Conservation (phyloP, 2,113 vertebrate species). For the Castor canadensis region DNA sequence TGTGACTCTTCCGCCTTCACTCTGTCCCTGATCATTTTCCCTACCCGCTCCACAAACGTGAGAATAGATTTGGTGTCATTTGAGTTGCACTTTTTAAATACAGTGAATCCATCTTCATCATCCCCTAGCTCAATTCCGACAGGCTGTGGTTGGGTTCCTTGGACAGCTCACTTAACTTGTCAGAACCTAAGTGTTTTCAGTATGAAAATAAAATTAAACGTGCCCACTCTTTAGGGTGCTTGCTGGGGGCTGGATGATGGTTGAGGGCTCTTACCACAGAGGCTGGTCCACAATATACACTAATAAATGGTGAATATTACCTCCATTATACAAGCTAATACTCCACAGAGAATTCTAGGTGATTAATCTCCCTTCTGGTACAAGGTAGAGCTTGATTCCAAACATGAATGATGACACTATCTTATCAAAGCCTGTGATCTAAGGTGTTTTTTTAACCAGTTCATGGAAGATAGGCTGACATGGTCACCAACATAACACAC, state of each 20-base stretch:
- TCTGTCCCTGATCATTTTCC: neutral
- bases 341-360: neutral
- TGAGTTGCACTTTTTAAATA: neutral
- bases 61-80: neutral
- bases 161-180: neutral
- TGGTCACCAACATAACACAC: neutral
- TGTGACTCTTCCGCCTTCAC: no score
- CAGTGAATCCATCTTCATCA: neutral
- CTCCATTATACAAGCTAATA: neutral
- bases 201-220: neutral
- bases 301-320: neutral
- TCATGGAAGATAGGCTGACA: neutral
- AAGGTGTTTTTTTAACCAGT: neutral
- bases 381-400: neutral
- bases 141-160: neutral
- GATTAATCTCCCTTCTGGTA: neutral
- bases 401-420: neutral
- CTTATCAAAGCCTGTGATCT: neutral
- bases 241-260: neutral
- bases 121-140: neutral
- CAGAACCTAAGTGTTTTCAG: neutral
- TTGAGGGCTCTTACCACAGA: neutral
- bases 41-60: neutral
- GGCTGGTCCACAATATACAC: accelerated
- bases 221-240: accelerated